Base-by-base conservation (phyloP, 2,113 vertebrate genomes). In the Solenodon paradoxus region DNA sequence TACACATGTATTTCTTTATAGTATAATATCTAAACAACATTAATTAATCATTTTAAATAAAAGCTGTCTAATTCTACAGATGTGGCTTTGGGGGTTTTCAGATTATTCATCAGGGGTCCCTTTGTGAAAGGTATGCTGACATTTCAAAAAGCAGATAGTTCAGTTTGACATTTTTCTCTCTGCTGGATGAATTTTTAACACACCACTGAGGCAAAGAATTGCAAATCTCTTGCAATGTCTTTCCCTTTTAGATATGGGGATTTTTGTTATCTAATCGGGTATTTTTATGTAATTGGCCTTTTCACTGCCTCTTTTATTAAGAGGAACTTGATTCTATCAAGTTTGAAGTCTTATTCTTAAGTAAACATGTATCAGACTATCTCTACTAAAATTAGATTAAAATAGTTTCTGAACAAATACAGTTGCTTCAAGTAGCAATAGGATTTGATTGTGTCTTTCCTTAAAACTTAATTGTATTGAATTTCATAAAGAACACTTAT, bases 111-210 rank as follows among this genome's bases (percentile, higher is more conserved):
- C 12, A 35, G 64, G 45, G 51, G 11, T 4, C 16, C 83, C 88
- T 95, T 75, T 92, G 13, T 94, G 61, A 83, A 69, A 79, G 26
- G 7, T 83, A 53, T 80, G 15, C 40, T 96, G 92, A 80, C 74
- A 97, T 96, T 97, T 97, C 13, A 28, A 92, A 96, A 92, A 89
- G 82, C 35, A 87, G 12, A 79, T 83, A 57, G 35, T 86, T 42
- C 28, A 69, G 64, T 40, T 15, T 96, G 91, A 96, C 83, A 94
- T 53, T 95, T 81, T 90, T 92, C 77, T 66, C 74, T 64, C 86
- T 85, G 91, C 40, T 94, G 85, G 69, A 59, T 96, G 30, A 84
- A 88, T 88, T 95, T 96, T 94, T 30, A 72, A 84, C 32, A 90
- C 19, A 88, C 16, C 15, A 80, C 10, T 13, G 32, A 77, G 47